phyloP scores from a whole-genome alignment of 2,113 vertebrate species.

The Hypocryptadius cinnamomeus region DNA sequence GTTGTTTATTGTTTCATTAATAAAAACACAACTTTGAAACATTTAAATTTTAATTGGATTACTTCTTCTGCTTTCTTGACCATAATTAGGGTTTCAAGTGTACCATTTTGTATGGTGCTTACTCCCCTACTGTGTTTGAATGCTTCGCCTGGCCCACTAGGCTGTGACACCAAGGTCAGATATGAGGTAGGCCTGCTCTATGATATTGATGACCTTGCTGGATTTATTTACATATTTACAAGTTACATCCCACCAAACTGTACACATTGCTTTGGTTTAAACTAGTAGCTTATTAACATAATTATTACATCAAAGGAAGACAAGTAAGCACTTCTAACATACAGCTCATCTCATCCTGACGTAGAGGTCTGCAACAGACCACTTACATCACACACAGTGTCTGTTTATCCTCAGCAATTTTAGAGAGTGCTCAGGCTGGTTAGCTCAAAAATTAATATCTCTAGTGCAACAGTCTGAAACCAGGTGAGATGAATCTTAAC shows the following conservation, averaged over 20 bases:
- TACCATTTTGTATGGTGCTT: not conserved
- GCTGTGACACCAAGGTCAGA: not conserved
- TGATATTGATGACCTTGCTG: not conserved
- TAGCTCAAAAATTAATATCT: not conserved
- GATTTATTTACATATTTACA: not conserved
- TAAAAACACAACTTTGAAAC: not conserved
- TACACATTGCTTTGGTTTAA: not conserved
- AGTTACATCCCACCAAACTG: not conserved
- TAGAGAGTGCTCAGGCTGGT: not conserved
- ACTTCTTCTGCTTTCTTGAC: not conserved
- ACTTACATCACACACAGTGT: not conserved
- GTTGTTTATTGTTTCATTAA: not conserved
- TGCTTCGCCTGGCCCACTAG: not conserved
- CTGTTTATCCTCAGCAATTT: not conserved
- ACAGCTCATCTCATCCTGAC: not conserved
- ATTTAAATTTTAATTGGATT: not conserved
- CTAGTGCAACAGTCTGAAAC: not conserved
- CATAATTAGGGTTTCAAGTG: not conserved
- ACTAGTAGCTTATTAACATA: not conserved
- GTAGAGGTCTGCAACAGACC: not conserved
- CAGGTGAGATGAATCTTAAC: constrained; percentile 6
- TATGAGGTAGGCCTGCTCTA: not conserved
- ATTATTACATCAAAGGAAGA: not conserved
- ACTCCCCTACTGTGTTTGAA: not conserved
- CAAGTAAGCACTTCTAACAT: not conserved